Conservation (phyloP, 2,797 vertebrate species). For the Lindbergichthys nudifrons region DNA sequence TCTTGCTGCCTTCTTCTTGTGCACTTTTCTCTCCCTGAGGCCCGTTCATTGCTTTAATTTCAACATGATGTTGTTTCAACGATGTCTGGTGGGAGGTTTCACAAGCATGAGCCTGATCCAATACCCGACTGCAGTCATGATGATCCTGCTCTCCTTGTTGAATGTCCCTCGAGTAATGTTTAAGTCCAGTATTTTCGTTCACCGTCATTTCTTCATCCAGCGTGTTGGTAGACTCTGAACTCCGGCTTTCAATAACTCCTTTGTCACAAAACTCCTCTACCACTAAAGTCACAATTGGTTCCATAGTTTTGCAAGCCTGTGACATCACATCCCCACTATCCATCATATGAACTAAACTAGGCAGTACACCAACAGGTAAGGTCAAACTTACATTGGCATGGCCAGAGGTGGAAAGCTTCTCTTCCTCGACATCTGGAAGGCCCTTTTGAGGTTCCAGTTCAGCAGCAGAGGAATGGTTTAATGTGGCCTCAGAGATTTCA, state of each 20-base stretch:
- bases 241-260: conserved; percentile 41
- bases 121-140: conserved; percentile 12
- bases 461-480: conserved; percentile 47
- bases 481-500: conserved; percentile 62
- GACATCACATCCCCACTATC: conserved; percentile 45
- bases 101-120: conserved; percentile 50
- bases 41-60: conserved; percentile 43
- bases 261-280: conserved; percentile 39
- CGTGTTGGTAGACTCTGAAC: conserved; percentile 35
- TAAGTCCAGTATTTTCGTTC: conserved; percentile 55
- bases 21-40: conserved; percentile 50
- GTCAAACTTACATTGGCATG: conserved; percentile 25
- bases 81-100: conserved; percentile 64
- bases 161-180: conserved; percentile 34
- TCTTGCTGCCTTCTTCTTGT: conserved; percentile 31
- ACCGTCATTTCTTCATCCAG: conserved; percentile 43
- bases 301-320: conserved; percentile 27
- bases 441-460: conserved; percentile 60
- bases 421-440: conserved; percentile 59
- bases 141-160: conserved; percentile 43
- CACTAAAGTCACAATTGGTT: conserved; percentile 35
- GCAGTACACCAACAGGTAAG: conserved; percentile 27
- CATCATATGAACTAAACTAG: conserved; percentile 40
- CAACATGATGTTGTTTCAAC: conserved; percentile 44
- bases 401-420: conserved; percentile 43